phyloP scores from a whole-genome alignment of 2,113 vertebrate genomes.

The Climacteris rufus region DNA sequence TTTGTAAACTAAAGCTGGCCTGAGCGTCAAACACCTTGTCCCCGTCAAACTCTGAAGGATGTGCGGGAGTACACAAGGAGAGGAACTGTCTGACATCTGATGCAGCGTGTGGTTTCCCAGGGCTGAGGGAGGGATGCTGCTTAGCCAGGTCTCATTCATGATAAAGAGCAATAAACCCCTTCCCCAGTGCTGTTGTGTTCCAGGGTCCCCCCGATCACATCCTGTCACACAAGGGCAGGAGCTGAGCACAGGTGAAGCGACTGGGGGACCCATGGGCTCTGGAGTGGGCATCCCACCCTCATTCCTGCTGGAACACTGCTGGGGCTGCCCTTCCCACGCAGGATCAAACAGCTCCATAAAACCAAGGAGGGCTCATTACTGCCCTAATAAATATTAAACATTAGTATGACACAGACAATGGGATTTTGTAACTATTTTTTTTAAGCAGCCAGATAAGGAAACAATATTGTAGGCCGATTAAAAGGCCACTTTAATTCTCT shows the following conservation, averaged over 20 bases:
- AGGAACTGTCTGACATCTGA: not conserved
- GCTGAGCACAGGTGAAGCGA: not conserved
- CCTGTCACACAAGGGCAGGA: not conserved
- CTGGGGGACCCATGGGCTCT: accelerated
- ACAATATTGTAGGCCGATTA: not conserved
- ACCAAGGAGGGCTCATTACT: not conserved
- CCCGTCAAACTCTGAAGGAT: not conserved
- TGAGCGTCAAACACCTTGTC: constrained; percentile 42
- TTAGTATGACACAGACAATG: not conserved
- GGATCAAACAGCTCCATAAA: not conserved
- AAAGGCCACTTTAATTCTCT: not conserved
- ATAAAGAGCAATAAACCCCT: not conserved
- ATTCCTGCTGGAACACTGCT: not conserved
- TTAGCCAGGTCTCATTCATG: not conserved
- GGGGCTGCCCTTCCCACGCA: not conserved
- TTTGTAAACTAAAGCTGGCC: constrained; percentile 52
- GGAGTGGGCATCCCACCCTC: not conserved
- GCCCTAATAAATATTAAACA: not conserved
- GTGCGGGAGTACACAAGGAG: not conserved
- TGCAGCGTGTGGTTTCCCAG: not conserved
- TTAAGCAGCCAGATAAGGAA: not conserved
- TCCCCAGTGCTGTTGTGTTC: not conserved
- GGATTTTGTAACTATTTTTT: not conserved
- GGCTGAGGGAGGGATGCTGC: not conserved
- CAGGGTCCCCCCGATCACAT: accelerated